Base-by-base conservation (phyloP, 2,888 invertebrate genomes). In the Amaurobius ferox region DNA sequence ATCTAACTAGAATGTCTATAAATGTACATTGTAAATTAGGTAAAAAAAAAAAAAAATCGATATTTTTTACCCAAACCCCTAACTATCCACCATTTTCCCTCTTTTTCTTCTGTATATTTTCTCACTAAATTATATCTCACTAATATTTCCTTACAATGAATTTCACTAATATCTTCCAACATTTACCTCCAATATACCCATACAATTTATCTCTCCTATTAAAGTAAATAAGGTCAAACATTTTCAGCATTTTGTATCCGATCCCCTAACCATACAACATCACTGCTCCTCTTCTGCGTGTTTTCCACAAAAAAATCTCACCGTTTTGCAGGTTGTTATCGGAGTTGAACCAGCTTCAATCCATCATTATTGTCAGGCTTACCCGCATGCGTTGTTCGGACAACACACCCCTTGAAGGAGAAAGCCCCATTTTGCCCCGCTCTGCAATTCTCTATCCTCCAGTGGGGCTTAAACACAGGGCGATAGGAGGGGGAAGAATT, bases 351-450 rank as follows among this genome's bases (percentile, higher is more conserved):
- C 78, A 39, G 66, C 28, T 39, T 61, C 78, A 44, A 85, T 85
- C 78, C 68, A 85, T 85, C 85, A 85, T 70, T 28, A 19, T 67
- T 85, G 85, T 85, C 85, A 85, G 32, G 39, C 39, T 79, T 66
- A 23, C 79, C 79, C 64, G 64, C 66, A 19, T 44, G 48, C 29
- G 23, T 66, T 77, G 32, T 40, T 66, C 67, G 67, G 30, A 55
- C 55, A 55, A 55, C 55, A 55, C 55, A n/a, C 55, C 55, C 55
- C 19, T 11, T 1, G 16, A 55, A 55, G 16, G 11, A 55, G 23
- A 55, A 55, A 23, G 55, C 55, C 23, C 16, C 5, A 23, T 64
- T 29, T 29, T 16, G 16, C 30, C 29, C 64, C 64, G 64, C 64
- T n/a, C n/a, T 30, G 16, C 55, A 55, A 55, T 55, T 55, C 23